These are phyloP conservation scores for Tenualosa ilisha DNA, from an alignment of 2,797 vertebrate species.

Conservation along the genomic window DNA sequence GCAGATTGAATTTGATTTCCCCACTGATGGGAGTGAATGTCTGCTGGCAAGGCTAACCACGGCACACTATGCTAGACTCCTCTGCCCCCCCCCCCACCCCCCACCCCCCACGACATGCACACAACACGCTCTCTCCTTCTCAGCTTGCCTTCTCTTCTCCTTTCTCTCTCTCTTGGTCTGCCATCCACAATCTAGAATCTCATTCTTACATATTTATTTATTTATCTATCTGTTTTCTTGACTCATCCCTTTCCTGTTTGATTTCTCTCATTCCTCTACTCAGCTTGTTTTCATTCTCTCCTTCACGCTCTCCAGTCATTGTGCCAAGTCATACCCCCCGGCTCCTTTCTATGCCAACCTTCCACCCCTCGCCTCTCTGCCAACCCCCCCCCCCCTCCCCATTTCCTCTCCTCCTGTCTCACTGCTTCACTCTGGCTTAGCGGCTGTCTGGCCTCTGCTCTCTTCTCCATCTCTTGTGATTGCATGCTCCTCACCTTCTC, in stretches of 20 bases:
- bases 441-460: conserved; percentile 17
- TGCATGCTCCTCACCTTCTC: background rate
- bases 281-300: background rate
- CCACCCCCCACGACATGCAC: no score
- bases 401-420: background rate
- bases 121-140: no score
- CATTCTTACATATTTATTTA: background rate
- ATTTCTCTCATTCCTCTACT: background rate
- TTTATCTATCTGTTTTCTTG: background rate
- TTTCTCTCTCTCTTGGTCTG: background rate
- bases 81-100: background rate
- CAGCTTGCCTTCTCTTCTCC: background rate
- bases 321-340: background rate
- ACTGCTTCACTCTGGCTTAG: conserved; percentile 30
- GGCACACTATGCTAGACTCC: conserved; percentile 27
- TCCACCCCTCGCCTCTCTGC: background rate
- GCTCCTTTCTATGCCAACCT: background rate
- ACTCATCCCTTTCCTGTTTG: background rate
- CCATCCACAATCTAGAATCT: background rate
- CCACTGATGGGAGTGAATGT: conserved; percentile 53
- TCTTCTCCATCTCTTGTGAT: conserved; percentile 26
- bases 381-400: background rate
- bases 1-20: conserved; percentile 49
- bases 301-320: background rate
- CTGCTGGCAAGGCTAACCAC: conserved; percentile 30